Conservation (phyloP, 2,113 vertebrate species). For the Scophthalmus maximus region DNA sequence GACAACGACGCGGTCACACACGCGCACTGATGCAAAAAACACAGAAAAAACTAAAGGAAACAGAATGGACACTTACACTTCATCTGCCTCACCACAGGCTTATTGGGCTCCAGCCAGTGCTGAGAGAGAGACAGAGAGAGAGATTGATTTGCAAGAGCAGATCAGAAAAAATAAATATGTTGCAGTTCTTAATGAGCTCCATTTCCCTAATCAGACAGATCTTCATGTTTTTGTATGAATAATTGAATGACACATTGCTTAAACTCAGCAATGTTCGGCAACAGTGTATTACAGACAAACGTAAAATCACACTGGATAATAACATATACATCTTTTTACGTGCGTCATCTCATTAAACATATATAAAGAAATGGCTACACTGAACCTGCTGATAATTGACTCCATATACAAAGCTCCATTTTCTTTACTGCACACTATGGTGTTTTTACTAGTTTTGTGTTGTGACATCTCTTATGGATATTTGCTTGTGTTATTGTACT, state of each 20-base stretch:
- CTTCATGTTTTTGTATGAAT: neutral
- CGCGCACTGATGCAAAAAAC: neutral
- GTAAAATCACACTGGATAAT: neutral
- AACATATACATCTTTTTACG: neutral
- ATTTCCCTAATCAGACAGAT: neutral
- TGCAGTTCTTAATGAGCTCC: neutral
- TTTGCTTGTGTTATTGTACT: neutral
- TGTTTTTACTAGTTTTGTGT: neutral
- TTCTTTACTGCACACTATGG: neutral
- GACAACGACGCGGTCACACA: neutral
- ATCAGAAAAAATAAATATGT: neutral
- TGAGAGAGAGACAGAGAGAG: conserved; percentile 70
- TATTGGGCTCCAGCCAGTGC: conserved; percentile 99
- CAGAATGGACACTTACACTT: conserved; percentile 92
- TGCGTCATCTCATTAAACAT: neutral
- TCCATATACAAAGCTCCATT: too few relatives aligned
- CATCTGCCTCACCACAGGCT: conserved; percentile 95
- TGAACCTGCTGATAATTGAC: too few relatives aligned
- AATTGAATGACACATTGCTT: neutral
- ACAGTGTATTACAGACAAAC: neutral
- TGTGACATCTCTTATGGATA: neutral
- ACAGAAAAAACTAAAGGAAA: conserved; percentile 17
- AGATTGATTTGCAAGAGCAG: neutral
- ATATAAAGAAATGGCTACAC: too few relatives aligned
- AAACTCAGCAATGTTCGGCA: neutral